Conservation (phyloP, 2,113 vertebrate genomes). For the Nothocercus julius region DNA sequence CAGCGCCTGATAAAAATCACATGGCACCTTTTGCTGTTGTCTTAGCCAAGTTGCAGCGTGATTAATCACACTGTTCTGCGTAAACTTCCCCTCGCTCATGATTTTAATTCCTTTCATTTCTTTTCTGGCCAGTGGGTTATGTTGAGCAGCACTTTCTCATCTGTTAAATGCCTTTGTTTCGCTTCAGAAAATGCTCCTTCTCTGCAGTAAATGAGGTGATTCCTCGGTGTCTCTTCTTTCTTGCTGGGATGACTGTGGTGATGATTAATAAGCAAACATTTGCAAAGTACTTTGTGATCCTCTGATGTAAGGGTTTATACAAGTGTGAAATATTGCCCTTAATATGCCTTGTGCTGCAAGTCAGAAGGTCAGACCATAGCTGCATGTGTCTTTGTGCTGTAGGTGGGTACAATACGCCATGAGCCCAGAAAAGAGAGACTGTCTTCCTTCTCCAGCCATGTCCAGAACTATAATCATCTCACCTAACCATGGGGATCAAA, state of each 20-base stretch:
- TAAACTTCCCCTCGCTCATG: not conserved
- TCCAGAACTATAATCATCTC: not conserved
- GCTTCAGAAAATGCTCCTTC: not conserved
- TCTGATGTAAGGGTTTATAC: not conserved
- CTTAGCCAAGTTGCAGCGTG: constrained; percentile 32
- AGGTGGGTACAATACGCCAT: not conserved
- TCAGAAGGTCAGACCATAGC: not conserved
- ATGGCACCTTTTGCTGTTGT: not conserved
- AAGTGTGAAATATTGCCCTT: not conserved
- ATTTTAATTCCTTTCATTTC: constrained; percentile 18
- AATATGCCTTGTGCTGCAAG: not conserved
- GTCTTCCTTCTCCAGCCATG: not conserved
- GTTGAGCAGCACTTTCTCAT: constrained; percentile 3
- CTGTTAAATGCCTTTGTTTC: not conserved
- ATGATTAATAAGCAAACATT: constrained; percentile 10
- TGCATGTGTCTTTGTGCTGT: not conserved
- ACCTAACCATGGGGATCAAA: not conserved
- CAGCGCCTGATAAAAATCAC: constrained; percentile 40
- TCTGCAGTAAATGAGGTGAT: not conserved
- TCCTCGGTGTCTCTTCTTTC: constrained; percentile 6
- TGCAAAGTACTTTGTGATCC: not conserved
- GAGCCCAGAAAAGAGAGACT: not conserved
- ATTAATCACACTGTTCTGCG: constrained; percentile 38
- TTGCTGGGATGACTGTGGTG: not conserved
- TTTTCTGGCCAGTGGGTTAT: not conserved